These are phyloP conservation scores for Linyphia triangularis DNA, from an alignment of 2,888 invertebrate genomes.

Conservation along the genomic window DNA sequence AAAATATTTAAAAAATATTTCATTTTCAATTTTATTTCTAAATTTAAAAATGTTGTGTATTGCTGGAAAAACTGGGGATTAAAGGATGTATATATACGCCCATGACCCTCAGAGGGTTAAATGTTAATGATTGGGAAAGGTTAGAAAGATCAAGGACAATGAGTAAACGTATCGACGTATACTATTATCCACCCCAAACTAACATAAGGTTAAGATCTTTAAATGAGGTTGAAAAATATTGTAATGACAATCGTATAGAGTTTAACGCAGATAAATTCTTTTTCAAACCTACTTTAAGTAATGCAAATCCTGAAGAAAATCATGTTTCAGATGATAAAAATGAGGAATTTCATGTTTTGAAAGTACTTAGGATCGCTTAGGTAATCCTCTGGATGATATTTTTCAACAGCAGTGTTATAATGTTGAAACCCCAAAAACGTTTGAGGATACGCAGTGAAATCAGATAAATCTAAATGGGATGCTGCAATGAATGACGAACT, in stretches of 20 bases:
- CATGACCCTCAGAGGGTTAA: not conserved
- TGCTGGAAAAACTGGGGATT: no score
- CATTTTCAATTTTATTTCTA: no score
- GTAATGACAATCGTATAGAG: not conserved
- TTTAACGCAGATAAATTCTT: not conserved
- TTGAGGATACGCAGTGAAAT: no score
- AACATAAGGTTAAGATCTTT: no score
- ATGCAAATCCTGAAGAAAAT: not conserved
- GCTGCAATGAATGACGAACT: no score
- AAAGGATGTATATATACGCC: no score
- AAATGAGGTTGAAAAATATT: not conserved
- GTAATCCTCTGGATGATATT: no score
- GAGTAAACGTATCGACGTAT: no score
- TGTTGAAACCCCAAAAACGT: not conserved
- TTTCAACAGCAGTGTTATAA: not conserved
- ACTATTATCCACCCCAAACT: no score
- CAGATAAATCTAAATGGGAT: no score
- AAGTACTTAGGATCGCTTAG: not conserved
- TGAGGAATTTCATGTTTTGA: not conserved
- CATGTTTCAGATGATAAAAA: not conserved
- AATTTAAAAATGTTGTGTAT: no score
- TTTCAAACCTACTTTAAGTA: not conserved
- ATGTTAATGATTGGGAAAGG: not conserved
- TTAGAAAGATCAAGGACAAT: not conserved
- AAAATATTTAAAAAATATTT: no score